phyloP scores from a whole-genome alignment of 2,797 vertebrate genomes.

The Bovichtus variegatus region DNA sequence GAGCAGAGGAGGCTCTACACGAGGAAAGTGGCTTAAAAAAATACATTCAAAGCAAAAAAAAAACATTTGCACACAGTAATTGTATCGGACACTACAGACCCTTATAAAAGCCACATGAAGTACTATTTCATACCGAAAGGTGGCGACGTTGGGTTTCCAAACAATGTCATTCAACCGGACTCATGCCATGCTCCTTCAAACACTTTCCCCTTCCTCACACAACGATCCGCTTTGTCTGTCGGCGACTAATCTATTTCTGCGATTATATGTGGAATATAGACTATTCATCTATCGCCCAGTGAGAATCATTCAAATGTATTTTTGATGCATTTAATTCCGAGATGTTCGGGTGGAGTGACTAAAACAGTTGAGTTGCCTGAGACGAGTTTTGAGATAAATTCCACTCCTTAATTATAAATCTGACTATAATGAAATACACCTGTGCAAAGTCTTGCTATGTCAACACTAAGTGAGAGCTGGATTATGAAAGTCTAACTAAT shows the following conservation, averaged over 20 bases:
- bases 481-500: not conserved
- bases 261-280: not conserved
- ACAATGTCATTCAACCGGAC: constrained; percentile 36
- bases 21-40: not conserved
- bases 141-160: constrained; percentile 95
- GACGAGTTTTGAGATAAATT: not conserved
- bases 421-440: constrained; percentile 3
- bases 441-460: not conserved
- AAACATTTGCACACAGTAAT: not conserved
- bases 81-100: not conserved
- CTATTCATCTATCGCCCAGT: not conserved
- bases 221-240: constrained; percentile 10
- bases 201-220: constrained; percentile 20
- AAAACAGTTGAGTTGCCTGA: not conserved
- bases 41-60: not conserved
- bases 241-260: not conserved
- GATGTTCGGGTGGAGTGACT: not conserved
- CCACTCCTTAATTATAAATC: constrained; percentile 34
- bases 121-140: constrained; percentile 88
- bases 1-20: not conserved
- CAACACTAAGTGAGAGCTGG: too few relatives aligned
- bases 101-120: constrained; percentile 49
- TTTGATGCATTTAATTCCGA: not conserved
- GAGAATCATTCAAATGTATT: not conserved
- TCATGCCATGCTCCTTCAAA: constrained; percentile 8